Conservation (phyloP, 2,888 invertebrate species). For the Vesta saturnalis region DNA sequence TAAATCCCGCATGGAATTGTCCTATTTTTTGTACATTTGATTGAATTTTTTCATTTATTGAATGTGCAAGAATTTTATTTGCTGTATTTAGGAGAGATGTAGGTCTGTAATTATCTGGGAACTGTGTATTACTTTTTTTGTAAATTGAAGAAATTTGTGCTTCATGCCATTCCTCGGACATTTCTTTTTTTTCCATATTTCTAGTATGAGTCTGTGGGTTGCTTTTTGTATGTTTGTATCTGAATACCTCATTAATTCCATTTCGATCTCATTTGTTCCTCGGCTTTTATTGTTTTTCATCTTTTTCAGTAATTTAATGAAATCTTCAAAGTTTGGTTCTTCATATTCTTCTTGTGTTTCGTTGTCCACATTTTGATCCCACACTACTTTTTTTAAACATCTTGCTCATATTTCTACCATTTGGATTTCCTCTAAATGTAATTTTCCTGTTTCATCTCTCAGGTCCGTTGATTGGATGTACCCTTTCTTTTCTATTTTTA, state of each 20-base stretch:
- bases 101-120: not conserved
- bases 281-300: too few relatives aligned
- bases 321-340: not conserved
- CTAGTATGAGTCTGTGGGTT: too few relatives aligned
- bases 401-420: not conserved
- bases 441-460: not conserved
- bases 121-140: not conserved
- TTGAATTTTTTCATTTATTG: too few relatives aligned
- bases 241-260: not conserved
- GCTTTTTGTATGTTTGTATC: too few relatives aligned
- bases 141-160: not conserved
- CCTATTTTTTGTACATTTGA: too few relatives aligned
- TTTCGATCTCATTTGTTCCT: too few relatives aligned
- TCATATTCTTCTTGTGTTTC: too few relatives aligned
- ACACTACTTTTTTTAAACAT: not conserved
- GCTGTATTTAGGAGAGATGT: too few relatives aligned
- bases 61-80: too few relatives aligned
- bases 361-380: too few relatives aligned
- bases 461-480: not conserved
- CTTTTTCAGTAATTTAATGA: not conserved
- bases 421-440: not conserved
- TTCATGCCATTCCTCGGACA: not conserved
- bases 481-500: not conserved
- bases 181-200: too few relatives aligned
- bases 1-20: too few relatives aligned